Percentiles rank a stretch among this genome's conserved stretches.
These are phyloP conservation scores for Papilio protenor DNA, from an alignment of 2,888 invertebrate species.

Conservation along the genomic window DNA sequence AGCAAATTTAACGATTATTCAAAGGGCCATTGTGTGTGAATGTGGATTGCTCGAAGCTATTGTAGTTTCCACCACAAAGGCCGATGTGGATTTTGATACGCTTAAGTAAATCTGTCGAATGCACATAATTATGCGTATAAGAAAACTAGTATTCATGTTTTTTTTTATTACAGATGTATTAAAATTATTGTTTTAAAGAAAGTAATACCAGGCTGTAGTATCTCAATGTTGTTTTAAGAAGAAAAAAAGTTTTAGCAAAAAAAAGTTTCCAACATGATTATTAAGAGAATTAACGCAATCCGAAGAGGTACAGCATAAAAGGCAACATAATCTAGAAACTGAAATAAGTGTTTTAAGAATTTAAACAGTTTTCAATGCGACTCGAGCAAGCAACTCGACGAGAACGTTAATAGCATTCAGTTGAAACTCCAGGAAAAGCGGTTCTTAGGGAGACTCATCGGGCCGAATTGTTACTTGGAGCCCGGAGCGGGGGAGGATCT, in stretches of 20 bases:
- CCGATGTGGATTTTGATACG: conserved; percentile 73
- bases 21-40: conserved; percentile 14
- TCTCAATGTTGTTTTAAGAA: background rate
- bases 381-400: conserved; percentile 58
- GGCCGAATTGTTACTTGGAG: conserved; percentile 69
- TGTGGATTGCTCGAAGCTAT: conserved; percentile 52
- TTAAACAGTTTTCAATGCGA: conserved; percentile 28
- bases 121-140: conserved; percentile 60
- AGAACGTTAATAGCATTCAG: conserved; percentile 77
- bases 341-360: background rate
- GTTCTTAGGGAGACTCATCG: conserved; percentile 62
- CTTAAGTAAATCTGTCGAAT: conserved; percentile 76
- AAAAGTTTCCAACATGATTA: background rate
- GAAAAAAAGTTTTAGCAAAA: background rate
- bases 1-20: conserved; percentile 1
- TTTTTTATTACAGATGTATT: background rate
- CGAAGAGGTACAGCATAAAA: background rate
- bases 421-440: conserved; percentile 56
- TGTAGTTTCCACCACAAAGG: conserved; percentile 63
- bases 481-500: conserved; percentile 79
- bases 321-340: conserved; percentile 2
- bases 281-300: background rate
- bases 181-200: background rate
- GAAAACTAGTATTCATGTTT: conserved; percentile 61
- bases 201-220: background rate